phyloP scores from a whole-genome alignment of 2,797 vertebrate genomes.

The Choloepus didactylus region DNA sequence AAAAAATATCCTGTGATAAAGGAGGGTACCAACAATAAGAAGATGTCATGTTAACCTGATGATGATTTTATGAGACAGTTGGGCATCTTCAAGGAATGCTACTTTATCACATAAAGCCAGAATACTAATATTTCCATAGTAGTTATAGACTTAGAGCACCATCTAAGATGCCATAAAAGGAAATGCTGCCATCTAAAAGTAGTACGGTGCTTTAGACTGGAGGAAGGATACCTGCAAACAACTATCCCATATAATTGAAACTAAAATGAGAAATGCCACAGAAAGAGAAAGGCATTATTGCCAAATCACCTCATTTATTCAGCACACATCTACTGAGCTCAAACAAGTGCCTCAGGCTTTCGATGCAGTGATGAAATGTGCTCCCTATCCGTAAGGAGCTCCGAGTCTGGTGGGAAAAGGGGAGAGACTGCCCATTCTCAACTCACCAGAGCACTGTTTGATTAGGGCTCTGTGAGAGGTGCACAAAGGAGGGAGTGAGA shows the following conservation, averaged over 20 bases:
- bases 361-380: neutral
- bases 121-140: constrained; percentile 27
- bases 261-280: neutral
- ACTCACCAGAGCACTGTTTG: neutral
- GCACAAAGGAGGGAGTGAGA: neutral
- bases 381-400: neutral
- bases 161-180: constrained; percentile 50
- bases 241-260: constrained; percentile 22
- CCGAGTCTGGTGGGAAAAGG: neutral
- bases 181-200: constrained; percentile 9
- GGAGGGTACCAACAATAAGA: neutral
- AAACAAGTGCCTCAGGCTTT: neutral
- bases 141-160: constrained; percentile 60
- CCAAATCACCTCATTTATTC: constrained; percentile 7
- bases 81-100: constrained; percentile 61
- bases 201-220: neutral
- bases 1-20: constrained; percentile 18
- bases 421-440: neutral
- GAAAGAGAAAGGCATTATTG: neutral
- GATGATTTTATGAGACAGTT: constrained; percentile 71
- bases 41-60: constrained; percentile 57
- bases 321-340: neutral
- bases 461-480: neutral
- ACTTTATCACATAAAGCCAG: constrained; percentile 65
- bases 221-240: constrained; percentile 34